Evolutionary conservation across 2,113 vertebrate genomes (phyloP), one percentile per base, ranked within the genome.

Genomic region (Crotophaga sulcirostris): DNA sequence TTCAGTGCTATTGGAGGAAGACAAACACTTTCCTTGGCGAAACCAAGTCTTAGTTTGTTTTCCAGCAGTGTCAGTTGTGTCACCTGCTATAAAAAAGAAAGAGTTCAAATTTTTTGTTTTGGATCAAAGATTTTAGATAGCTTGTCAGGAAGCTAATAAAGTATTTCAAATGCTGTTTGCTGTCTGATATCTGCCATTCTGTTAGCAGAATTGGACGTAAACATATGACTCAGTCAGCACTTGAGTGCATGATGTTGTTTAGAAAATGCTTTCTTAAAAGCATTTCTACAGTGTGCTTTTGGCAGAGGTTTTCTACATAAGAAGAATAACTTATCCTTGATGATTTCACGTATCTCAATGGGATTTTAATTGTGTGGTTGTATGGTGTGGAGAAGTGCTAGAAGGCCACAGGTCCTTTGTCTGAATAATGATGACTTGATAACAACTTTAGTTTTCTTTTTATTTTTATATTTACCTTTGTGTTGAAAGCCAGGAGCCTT

Each of bases 181-280:
- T 96, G 76, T n/a, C 47, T 92, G 80, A 62, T 77, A 42, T 73
- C 82, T 79, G 45, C 55, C 62, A 69, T 38, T 75, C 60, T 81
- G 66, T 82, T 80, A 68, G 68, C 36, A 74, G 47, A 67, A 26
- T 70, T 47, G 80, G 88, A 88, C 79, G 86, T 51, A 94, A 86
- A 89, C 52, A 20, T 38, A 62, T 94, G 96, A 97, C 73, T 97
- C 95, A 97, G 88, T 55, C 63, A 81, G 49, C 72, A 84, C 76
- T 84, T 69, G 73, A 97, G 85, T 45, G 42, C 31, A 13, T 7
- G 10, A 49, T 88, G 86, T 89, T 95, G 84, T 95, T 97, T 82
- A 91, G 86, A 92, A 97, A 97, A 86, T 82, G 34, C 38, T 77
- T 64, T 45, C 52, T 84, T 95, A 74, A 87, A 94, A 90, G 83